Base-by-base conservation (phyloP, 2,797 vertebrate genomes). In the Vultur gryphus region DNA sequence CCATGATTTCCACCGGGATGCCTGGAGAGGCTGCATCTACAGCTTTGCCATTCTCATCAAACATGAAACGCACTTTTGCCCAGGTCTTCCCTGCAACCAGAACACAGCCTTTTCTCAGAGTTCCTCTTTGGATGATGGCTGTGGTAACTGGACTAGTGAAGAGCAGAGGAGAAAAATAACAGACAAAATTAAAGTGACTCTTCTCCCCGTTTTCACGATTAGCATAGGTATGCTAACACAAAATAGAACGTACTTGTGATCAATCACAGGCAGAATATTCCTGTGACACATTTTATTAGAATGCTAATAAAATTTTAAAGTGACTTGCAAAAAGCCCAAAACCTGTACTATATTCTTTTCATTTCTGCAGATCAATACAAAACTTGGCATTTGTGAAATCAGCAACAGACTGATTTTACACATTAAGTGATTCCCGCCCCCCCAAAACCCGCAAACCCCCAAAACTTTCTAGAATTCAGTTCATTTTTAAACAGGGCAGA, bases 21-120 rank as follows among this genome's bases (percentile, higher is more conserved):
- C 99, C 98, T 1, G 99, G 99, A 54, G 95, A 97, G 8, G 98
- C 99, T 79, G 97, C 97, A 25, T 13, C 93, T 89, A 99, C 24
- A 13, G 71, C 29, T 18, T 61, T 96, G 81, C 98, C 98, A 11
- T 99, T 99, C 96, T 99, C 99, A 86, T 99, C 99, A n/a, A 98
- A 99, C 97, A 99, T 97, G 95, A 98, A 97, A 44, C 99, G 99
- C 15, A 99, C 99, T 97, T 99, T 99, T 43, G 99, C 99, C 99
- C 99, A 99, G 16, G 98, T 98, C 95, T 96, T 98, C 35, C 99
- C 99, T 18, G 99, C 99, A 90, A 99, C 99, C 96, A 99, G 97
- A 80, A 99, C 76, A 10, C 98, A 98, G 66, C 99, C 99, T 57
- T 98, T 99, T 96, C 94, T 98, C 93, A 99, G 95, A 24, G 98